Base-by-base conservation (phyloP, 2,113 vertebrate species). In the Labeo rohita region DNA sequence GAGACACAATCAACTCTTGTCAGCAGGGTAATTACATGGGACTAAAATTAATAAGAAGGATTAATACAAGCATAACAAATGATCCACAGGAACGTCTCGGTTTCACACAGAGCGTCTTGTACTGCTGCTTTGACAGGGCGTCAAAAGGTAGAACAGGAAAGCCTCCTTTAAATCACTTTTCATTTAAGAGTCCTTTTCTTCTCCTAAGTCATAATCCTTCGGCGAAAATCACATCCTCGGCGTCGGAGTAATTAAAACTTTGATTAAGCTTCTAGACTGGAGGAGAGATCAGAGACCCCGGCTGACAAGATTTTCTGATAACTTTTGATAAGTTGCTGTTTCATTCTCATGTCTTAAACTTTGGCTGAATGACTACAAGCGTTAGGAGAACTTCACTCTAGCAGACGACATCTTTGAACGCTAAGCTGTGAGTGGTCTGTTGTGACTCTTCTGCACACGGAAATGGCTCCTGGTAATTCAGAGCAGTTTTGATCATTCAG, bases 1-100 rank as follows among this genome's bases (percentile, higher is more conserved):
- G 80, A 86, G 77, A 84, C 39, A 65, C 66, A n/a, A 79, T 82
- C 82, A 85, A 36, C 50, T 56, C n/a, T 77, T 75, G 70, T 86
- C 80, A 82, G 68, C 34, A 56, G 70, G 65, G 28, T 84, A 85
- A 88, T 86, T 89, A 88, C 49, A 78, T 59, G 23, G 61, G 77
- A 28, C 56, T 87, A 59, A 89, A 77, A 77, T 87, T 84, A 87
- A 81, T 82, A 87, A 70, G 4, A 6, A 10, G 63, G 50, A 87
- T 52, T 87, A 85, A 84, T 81, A 75, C 75, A 36, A 76, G 80
- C 28, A 81, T 63, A 82, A 85, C 77, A 63, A 80, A 84, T 76
- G 79, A 36, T 70, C 70, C 76, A 43, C 65, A 74, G 45, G 65
- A 73, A 66, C 54, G 39, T 54, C 18, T 87, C 21, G 12, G 39